These are phyloP conservation scores for Atta cephalotes DNA, from an alignment of 1,140 invertebrate species.

Conservation along the genomic window DNA sequence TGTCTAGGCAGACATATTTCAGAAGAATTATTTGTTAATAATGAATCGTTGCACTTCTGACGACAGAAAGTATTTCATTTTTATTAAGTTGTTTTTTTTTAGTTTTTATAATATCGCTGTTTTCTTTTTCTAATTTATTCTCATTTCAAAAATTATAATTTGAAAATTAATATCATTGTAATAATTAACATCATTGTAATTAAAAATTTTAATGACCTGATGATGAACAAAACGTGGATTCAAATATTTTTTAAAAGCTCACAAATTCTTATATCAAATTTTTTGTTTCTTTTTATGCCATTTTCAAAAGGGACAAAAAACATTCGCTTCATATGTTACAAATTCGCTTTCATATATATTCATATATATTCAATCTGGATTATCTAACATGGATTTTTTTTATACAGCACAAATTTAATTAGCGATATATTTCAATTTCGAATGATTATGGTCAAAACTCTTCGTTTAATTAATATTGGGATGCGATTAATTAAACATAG, in stretches of 20 bases:
- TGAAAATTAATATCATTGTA: not conserved
- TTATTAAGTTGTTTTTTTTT: not conserved
- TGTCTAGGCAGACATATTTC: constrained; percentile 1
- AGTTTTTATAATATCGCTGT: not conserved
- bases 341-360: not conserved
- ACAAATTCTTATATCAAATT: not conserved
- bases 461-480: constrained; percentile 57
- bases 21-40: constrained; percentile 11
- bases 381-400: not conserved
- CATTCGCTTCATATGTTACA: not conserved
- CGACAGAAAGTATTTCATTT: not conserved
- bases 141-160: not conserved
- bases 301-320: not conserved
- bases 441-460: constrained; percentile 10
- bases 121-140: not conserved
- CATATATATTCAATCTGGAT: not conserved
- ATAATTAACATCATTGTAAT: not conserved
- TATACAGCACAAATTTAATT: constrained; percentile 10
- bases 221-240: not conserved
- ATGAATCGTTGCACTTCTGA: not conserved
- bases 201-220: not conserved
- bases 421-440: constrained; percentile 34
- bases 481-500: constrained; percentile 67
- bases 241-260: not conserved
- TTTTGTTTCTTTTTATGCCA: not conserved